phyloP scores from a whole-genome alignment of 1,140 invertebrate species.

The Dinoponera quadriceps region DNA sequence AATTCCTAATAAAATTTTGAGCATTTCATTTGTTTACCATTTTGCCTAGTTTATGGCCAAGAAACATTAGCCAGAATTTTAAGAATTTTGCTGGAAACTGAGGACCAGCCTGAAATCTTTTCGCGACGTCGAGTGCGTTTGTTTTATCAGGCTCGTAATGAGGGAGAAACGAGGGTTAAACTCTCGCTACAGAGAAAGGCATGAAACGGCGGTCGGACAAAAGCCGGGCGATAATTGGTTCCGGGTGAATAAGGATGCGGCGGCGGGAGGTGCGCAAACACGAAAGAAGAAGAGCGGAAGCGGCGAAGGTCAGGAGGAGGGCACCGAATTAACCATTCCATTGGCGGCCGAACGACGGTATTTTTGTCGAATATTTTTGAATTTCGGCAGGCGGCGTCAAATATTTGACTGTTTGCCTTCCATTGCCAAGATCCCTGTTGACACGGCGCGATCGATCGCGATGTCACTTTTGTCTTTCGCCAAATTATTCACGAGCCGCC shows the following conservation, averaged over 20 bases:
- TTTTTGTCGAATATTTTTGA: conserved; percentile 75
- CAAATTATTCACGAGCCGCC: conserved; percentile 71
- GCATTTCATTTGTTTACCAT: too few relatives aligned
- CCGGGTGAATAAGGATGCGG: conserved; percentile 59
- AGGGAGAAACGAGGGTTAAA: conserved; percentile 18
- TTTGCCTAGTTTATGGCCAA: too few relatives aligned
- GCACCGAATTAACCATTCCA: conserved; percentile 72
- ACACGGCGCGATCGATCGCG: conserved; percentile 73
- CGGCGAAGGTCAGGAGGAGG: conserved; percentile 39
- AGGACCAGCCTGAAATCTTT: background rate
- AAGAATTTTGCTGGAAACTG: too few relatives aligned
- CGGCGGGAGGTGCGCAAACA: conserved; percentile 62
- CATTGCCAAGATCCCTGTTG: conserved; percentile 78
- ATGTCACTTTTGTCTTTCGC: conserved; percentile 76
- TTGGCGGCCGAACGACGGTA: conserved; percentile 41
- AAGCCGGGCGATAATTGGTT: conserved; percentile 53
- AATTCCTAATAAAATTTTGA: too few relatives aligned
- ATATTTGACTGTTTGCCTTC: conserved; percentile 80
- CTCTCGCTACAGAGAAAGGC: background rate
- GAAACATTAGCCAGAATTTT: too few relatives aligned
- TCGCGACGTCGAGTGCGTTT: background rate
- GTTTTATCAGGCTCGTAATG: background rate
- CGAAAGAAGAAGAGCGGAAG: conserved; percentile 58
- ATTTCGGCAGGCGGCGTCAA: conserved; percentile 75
- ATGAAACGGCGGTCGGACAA: conserved; percentile 68